Evolutionary conservation across 1,140 invertebrate genomes (phyloP).

Genomic region (Macrobrachium nipponense): DNA sequence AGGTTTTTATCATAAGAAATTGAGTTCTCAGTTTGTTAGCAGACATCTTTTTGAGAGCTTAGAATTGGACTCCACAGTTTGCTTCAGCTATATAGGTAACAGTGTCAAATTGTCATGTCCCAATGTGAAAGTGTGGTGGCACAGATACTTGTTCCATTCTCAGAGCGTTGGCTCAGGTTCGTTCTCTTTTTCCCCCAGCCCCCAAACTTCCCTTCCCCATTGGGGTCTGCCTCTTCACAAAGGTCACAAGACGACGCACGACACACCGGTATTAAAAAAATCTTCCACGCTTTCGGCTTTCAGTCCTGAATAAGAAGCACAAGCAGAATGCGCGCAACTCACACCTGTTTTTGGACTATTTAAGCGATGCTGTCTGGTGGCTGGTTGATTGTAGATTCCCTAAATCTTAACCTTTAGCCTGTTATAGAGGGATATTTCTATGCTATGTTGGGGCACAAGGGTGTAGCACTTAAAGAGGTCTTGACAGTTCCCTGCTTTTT

Average conservation of each 20-base stretch:
- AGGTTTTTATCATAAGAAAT: no score
- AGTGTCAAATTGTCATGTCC: no score
- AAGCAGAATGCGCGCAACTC: slow-evolving; percentile 54
- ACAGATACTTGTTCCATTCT: slow-evolving; percentile 37
- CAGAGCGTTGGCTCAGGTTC: slow-evolving; percentile 53
- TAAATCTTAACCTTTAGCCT: slow-evolving; percentile 11
- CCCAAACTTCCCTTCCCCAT: slow-evolving; percentile 56
- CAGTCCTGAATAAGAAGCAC: slow-evolving; percentile 66
- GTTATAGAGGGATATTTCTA: background rate
- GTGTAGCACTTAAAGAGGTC: no score
- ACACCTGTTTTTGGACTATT: slow-evolving; percentile 32
- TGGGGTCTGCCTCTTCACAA: slow-evolving; percentile 54
- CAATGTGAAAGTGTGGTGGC: slow-evolving; percentile 9
- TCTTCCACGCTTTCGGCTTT: slow-evolving; percentile 75
- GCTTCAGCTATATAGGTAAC: no score
- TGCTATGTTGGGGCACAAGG: no score
- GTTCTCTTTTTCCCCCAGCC: slow-evolving; percentile 49
- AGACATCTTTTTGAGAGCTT: no score
- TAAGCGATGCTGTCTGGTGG: slow-evolving; percentile 40
- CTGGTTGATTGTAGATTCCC: slow-evolving; percentile 48
- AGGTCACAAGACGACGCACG: slow-evolving; percentile 65
- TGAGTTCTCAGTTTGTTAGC: no score
- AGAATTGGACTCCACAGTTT: no score
- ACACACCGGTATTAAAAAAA: slow-evolving; percentile 73
- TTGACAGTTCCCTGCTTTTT: no score